These are phyloP conservation scores for Tautogolabrus adspersus DNA, from an alignment of 2,113 vertebrate genomes.

Conservation along the genomic window DNA sequence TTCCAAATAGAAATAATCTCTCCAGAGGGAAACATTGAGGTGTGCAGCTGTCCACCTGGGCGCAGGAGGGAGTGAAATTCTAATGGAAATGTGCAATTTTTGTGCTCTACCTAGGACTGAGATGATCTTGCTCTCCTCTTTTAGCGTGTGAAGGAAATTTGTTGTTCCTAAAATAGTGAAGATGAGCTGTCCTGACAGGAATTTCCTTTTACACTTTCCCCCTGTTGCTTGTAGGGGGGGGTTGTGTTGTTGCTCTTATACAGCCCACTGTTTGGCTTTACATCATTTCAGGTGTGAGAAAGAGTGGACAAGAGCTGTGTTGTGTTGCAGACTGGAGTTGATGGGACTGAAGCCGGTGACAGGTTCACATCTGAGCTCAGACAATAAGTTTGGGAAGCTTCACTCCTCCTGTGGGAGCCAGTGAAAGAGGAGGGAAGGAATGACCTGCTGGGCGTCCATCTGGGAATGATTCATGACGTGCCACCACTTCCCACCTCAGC, in stretches of 20 bases:
- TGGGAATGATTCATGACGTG: conserved; percentile 40
- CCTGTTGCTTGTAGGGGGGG: conserved; percentile 3
- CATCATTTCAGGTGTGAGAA: conserved; percentile 39
- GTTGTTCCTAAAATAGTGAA: conserved; percentile 72
- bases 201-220: conserved; percentile 80
- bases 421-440: conserved; percentile 54
- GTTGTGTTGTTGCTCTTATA: conserved; percentile 1
- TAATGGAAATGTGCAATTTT: conserved; percentile 12
- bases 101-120: background rate
- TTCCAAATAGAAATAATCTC: too few species aligned
- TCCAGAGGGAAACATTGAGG: background rate
- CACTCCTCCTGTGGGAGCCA: conserved; percentile 36
- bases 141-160: conserved; percentile 58
- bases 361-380: conserved; percentile 64
- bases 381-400: conserved; percentile 55
- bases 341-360: conserved; percentile 45
- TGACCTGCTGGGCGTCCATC: conserved; percentile 56
- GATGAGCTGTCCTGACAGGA: conserved; percentile 69
- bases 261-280: conserved; percentile 6
- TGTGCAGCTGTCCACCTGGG: background rate
- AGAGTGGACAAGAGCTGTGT: conserved; percentile 30
- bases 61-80: background rate
- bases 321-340: conserved; percentile 6
- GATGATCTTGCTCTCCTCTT: background rate
- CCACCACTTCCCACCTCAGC: conserved; percentile 38